phyloP scores from a whole-genome alignment of 30 jellyfish, hydroid and myxozoan species.

The Turritopsis dohrnii region DNA sequence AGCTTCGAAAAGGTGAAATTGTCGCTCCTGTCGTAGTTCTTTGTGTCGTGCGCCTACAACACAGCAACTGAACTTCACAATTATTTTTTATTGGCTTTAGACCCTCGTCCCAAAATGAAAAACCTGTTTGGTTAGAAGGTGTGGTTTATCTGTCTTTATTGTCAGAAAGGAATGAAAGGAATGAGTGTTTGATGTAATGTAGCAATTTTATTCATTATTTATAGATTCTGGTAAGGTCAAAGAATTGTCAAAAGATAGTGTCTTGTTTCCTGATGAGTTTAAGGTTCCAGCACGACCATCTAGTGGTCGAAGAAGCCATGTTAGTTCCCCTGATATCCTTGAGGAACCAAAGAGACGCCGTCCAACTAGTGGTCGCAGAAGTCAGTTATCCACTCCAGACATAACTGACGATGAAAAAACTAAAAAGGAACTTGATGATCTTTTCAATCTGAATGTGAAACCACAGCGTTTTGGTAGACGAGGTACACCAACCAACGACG shows the following conservation, averaged over 20 bases:
- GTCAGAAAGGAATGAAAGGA: neutral
- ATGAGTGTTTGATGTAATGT: neutral
- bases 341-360: conserved; percentile 12
- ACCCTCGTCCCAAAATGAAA: neutral
- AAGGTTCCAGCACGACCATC: conserved; percentile 50
- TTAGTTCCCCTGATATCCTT: neutral
- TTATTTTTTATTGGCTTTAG: neutral
- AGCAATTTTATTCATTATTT: neutral
- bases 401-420: neutral
- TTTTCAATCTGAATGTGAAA: conserved; percentile 27
- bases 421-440: conserved; percentile 13
- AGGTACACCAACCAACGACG: neutral
- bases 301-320: conserved; percentile 58
- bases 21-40: neutral
- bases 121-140: conserved; percentile 30
- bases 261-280: neutral
- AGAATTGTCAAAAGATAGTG: neutral
- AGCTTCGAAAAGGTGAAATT: neutral
- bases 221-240: conserved; percentile 1
- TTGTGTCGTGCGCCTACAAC: too few species aligned
- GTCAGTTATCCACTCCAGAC: conserved; percentile 14
- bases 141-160: neutral
- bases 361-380: conserved; percentile 47
- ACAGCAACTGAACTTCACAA: too few species aligned
- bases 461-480: conserved; percentile 9